Percentiles rank a stretch among this genome's conserved stretches.
These are phyloP conservation scores for Plagiodera versicolora DNA, from an alignment of 2,888 invertebrate species.

Conservation along the genomic window DNA sequence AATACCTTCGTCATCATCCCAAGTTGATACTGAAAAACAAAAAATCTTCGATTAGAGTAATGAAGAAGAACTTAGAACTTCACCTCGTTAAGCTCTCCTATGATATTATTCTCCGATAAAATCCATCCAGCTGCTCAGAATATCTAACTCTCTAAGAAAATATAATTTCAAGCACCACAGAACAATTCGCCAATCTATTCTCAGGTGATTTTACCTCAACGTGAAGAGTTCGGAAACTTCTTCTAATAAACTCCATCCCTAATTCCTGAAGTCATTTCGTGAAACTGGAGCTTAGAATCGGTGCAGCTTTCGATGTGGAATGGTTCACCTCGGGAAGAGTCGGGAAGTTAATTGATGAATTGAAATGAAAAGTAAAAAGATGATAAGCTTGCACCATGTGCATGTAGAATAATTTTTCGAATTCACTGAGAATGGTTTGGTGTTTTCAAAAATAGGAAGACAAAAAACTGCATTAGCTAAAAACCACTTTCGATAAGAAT, in stretches of 20 bases:
- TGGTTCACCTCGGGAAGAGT: neutral
- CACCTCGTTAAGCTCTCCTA: neutral
- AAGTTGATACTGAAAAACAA: too few relatives aligned
- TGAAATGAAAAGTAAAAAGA: too few relatives aligned
- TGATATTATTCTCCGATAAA: neutral
- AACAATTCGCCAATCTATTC: constrained; percentile 14
- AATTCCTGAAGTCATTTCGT: constrained; percentile 4
- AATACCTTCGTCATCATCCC: too few relatives aligned
- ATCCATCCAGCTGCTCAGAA: neutral
- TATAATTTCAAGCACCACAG: constrained; percentile 14
- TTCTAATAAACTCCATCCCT: constrained; percentile 7
- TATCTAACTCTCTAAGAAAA: constrained; percentile 9
- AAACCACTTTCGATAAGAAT: too few relatives aligned
- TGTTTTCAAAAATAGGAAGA: too few relatives aligned
- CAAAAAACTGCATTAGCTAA: too few relatives aligned
- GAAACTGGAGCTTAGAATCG: constrained; percentile 1
- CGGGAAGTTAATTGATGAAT: neutral
- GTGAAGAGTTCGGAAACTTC: constrained; percentile 2
- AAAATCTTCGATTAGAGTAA: too few relatives aligned
- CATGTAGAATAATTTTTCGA: too few relatives aligned
- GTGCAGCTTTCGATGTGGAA: neutral
- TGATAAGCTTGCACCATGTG: too few relatives aligned
- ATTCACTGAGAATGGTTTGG: too few relatives aligned
- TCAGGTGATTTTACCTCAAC: constrained; percentile 8
- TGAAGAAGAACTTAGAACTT: neutral